Evolutionary conservation across 2,888 invertebrate species (phyloP), one percentile per base, ranked within the genome.

Genomic region (Harpagoxenus sublaevis): DNA sequence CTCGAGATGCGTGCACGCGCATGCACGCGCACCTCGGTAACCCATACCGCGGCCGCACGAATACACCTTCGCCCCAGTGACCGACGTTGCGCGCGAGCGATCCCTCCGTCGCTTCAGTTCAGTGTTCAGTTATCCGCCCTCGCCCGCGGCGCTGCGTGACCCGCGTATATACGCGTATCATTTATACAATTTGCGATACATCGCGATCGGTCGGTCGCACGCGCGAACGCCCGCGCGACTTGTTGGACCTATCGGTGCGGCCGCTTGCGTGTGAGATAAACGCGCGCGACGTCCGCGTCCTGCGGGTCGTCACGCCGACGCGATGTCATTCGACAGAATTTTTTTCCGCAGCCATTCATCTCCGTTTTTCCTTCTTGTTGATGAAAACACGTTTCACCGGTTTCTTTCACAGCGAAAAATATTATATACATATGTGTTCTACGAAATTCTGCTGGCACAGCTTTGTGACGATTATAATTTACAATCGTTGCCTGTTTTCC

Each of bases 31-130:
- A 60, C 23, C 84, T 65, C 65, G 71, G 62, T 63, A 73, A 65
- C 53, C 82, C 53, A 12, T 81, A 73, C 73, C 83, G 62, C 51
- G 77, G 18, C 35, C 77, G 84, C 60, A 57, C 83, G 81, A 45
- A 51, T 63, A 73, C 65, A 83, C 83, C 57, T 74, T 84, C 73
- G 84, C 66, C 83, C 84, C 84, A 84, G 84, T 84, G 66, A 84
- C 71, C 84, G 71, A 66, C 60, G 62, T 9, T 51, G 51, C 39
- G 28, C 45, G 51, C 66, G 45, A 18, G 23, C 51, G 39, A 39
- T 31, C 45, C 18, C 71, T 31, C 53, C 53, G 42, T 78, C 79
- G 78, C 45, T 78, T 45, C 65, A 35, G 23, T 23, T 23, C 23
- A 23, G 65, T 78, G 23, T 23, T 23, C 23, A 23, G 65, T 78